Evolutionary conservation across 2,888 invertebrate species (phyloP), one percentile per base, ranked within the genome.

Genomic region (Dicranocentrus wangi): DNA sequence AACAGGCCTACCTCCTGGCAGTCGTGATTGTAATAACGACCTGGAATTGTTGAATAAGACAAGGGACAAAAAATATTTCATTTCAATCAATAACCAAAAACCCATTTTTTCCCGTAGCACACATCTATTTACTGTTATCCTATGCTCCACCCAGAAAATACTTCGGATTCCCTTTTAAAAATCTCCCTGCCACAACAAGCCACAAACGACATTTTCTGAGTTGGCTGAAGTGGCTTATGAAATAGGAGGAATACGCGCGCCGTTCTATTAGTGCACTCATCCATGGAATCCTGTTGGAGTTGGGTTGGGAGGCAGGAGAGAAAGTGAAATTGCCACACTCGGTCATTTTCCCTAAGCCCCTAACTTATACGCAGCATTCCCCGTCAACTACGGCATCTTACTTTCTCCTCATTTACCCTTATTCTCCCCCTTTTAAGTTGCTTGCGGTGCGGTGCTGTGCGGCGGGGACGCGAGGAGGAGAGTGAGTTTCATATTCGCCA

Each of bases 241-340:
- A 47, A 66, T 42, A 47, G 47, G 43, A 28, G 23, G 43, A 65
- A 42, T 66, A 25, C 47, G 47, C 27, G 43, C 47, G 47, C 27
- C 23, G 66, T 23, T 66, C 66, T 47, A 66, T 66, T 21, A 66
- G 21, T 47, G 66, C 47, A 66, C 66, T 66, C 66, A 66, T 25
- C 66, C 66, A 17, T 47, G 66, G 47, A 66, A 66, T 66, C 66
- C 27, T 66, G 10, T 1, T 42, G 42, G 13, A 42, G 21, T 15
- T 5, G 17, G 21, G 21, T 15, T 5, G 17, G 42, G 42, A 42
- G 21, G 63, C n/a, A 42, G 17, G n/a, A 32, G 39, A 17, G 39
- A 61, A 61, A 61, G 63, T 42, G 63, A 42, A 42, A 63, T 25
- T 39, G 63, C 28, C 13, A 21, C 23, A 23, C 55, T 25, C 55